Conservation (phyloP, 2,888 invertebrate species). For the Acanthosoma haemorrhoidale region DNA sequence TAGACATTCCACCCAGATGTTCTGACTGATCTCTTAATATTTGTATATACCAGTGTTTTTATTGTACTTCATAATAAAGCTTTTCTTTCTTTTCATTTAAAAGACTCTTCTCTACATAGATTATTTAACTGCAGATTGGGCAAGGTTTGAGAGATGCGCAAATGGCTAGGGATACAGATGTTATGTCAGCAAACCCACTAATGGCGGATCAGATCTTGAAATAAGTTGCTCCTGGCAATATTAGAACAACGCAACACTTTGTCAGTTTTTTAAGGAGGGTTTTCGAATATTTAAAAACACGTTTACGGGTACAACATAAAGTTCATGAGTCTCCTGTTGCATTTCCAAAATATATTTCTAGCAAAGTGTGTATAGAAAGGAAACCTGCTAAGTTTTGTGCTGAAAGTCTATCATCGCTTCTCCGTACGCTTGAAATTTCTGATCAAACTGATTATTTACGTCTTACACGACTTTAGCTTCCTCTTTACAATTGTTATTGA, state of each 20-base stretch:
- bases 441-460: conserved; percentile 87
- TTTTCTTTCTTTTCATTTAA: too few relatives aligned
- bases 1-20: too few relatives aligned
- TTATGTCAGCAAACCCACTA: conserved; percentile 85
- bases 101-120: too few relatives aligned
- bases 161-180: conserved; percentile 77
- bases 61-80: too few relatives aligned
- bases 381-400: conserved; percentile 96
- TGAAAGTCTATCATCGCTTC: conserved; percentile 71
- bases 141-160: conserved; percentile 84
- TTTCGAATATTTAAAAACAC: conserved; percentile 89
- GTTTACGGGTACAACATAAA: conserved; percentile 89
- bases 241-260: conserved; percentile 95
- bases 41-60: too few relatives aligned
- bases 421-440: conserved; percentile 84
- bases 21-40: too few relatives aligned
- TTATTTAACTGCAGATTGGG: too few relatives aligned
- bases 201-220: conserved; percentile 88
- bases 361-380: conserved; percentile 92
- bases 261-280: conserved; percentile 87
- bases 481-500: conserved; percentile 98
- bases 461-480: conserved; percentile 86
- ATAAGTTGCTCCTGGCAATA: conserved; percentile 78
- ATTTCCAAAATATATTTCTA: conserved; percentile 85
- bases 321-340: conserved; percentile 95